These are phyloP conservation scores for Mormyrus lacerda DNA, from an alignment of 2,113 vertebrate species.

Conservation along the genomic window DNA sequence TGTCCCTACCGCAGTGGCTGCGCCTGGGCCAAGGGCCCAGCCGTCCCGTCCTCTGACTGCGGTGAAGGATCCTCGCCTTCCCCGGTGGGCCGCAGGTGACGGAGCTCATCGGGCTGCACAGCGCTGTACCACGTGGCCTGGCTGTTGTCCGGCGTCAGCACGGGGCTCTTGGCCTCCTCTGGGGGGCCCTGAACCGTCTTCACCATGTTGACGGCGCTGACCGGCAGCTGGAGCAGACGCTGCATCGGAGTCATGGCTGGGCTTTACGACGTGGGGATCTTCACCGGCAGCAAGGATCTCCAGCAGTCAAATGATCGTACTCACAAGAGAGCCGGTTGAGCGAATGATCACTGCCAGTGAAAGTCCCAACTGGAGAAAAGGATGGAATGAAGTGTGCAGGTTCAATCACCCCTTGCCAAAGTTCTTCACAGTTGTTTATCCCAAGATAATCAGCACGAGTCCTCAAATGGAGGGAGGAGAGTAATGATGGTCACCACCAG, in stretches of 20 bases:
- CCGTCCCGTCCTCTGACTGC: constrained; percentile 48
- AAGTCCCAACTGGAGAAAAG: background rate
- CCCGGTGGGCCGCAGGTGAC: constrained; percentile 59
- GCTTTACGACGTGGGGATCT: background rate
- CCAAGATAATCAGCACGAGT: background rate
- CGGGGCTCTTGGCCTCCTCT: constrained; percentile 75
- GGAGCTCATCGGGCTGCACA: constrained; percentile 76
- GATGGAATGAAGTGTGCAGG: background rate
- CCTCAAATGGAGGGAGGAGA: background rate
- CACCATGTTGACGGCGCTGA: constrained; percentile 59
- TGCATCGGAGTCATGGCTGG: constrained; percentile 71
- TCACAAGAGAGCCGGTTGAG: background rate
- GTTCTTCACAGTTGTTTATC: background rate
- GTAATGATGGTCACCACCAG: background rate
- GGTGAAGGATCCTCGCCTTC: constrained; percentile 41
- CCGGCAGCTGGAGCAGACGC: constrained; percentile 77
- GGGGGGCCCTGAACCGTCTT: constrained; percentile 53
- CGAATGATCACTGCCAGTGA: background rate
- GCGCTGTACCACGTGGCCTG: constrained; percentile 80
- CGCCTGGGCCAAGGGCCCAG: constrained; percentile 39
- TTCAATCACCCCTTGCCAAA: background rate
- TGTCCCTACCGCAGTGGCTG: constrained; percentile 72
- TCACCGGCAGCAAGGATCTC: background rate
- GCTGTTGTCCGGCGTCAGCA: constrained; percentile 64
- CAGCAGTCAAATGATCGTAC: background rate